Evolutionary conservation across 2,113 vertebrate species (phyloP).

Genomic region (Periophthalmodon schlosseri): DNA sequence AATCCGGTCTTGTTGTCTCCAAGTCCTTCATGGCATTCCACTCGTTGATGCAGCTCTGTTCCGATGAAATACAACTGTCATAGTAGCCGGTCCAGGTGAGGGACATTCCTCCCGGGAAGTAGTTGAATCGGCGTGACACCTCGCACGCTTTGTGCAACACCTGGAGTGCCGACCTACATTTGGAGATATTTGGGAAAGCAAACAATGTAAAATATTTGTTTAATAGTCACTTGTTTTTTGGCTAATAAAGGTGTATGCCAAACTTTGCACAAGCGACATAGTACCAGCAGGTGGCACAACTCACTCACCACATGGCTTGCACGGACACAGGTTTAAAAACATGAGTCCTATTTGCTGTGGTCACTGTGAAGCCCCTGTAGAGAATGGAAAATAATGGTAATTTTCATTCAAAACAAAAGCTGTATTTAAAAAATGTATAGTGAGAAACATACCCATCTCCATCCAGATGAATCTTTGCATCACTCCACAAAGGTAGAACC

Average conservation of each 20-base stretch:
- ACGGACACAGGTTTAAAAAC: conserved; percentile 98
- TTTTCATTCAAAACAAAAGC: not conserved
- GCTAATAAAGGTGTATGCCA: not conserved
- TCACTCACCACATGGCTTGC: conserved; percentile 96
- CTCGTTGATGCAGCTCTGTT: conserved; percentile 98
- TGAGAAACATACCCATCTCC: conserved; percentile 89
- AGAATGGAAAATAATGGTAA: conserved; percentile 37
- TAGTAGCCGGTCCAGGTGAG: conserved; percentile 96
- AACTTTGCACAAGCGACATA: conserved; percentile 23
- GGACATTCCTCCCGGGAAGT: conserved; percentile 92
- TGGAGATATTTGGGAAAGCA: conserved; percentile 13
- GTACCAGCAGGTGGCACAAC: conserved; percentile 64
- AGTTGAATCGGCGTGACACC: conserved; percentile 90
- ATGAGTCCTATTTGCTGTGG: conserved; percentile 89
- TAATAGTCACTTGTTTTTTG: not conserved
- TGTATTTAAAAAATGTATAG: conserved; percentile 5
- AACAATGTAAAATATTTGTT: not conserved
- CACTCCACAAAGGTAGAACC: conserved; percentile 96
- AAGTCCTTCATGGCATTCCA: conserved; percentile 98
- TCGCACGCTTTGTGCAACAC: conserved; percentile 96
- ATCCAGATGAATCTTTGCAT: conserved; percentile 96
- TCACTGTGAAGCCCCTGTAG: conserved; percentile 93
- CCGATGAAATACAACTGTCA: conserved; percentile 91
- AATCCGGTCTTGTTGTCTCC: conserved; percentile 90
- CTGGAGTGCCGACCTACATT: conserved; percentile 92